Evolutionary conservation across 2,113 vertebrate species (phyloP).

Genomic region (Numida meleagris): DNA sequence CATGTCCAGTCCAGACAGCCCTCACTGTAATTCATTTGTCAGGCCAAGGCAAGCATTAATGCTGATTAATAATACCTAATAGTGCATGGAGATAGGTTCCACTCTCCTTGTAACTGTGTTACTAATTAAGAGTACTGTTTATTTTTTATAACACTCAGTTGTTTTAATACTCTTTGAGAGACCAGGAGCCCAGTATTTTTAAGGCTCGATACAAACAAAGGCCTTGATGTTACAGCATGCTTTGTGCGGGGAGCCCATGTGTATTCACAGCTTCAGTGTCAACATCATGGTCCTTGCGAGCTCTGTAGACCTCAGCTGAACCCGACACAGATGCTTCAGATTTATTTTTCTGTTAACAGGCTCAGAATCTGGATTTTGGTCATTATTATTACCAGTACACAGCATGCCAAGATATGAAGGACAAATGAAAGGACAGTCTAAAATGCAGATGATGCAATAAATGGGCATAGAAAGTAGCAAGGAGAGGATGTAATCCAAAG

Average conservation of each 20-base stretch:
- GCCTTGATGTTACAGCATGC: neutral
- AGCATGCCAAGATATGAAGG: neutral
- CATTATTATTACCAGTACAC: neutral
- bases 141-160: neutral
- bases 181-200: neutral
- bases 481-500: neutral
- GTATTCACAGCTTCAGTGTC: neutral
- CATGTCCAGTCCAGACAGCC: neutral
- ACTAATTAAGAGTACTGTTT: slow-evolving; percentile 18
- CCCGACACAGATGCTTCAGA: neutral
- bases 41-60: neutral
- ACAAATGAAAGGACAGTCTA: neutral
- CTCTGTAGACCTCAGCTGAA: neutral
- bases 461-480: neutral
- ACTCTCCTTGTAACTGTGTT: neutral
- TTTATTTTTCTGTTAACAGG: neutral
- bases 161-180: neutral
- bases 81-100: neutral
- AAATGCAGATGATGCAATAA: neutral
- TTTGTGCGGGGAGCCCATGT: neutral
- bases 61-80: neutral
- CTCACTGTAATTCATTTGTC: neutral
- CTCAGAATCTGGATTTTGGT: neutral
- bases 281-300: neutral
- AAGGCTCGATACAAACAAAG: neutral